Evolutionary conservation across 2,797 vertebrate genomes (phyloP).

Genomic region (Eulemur mongoz): DNA sequence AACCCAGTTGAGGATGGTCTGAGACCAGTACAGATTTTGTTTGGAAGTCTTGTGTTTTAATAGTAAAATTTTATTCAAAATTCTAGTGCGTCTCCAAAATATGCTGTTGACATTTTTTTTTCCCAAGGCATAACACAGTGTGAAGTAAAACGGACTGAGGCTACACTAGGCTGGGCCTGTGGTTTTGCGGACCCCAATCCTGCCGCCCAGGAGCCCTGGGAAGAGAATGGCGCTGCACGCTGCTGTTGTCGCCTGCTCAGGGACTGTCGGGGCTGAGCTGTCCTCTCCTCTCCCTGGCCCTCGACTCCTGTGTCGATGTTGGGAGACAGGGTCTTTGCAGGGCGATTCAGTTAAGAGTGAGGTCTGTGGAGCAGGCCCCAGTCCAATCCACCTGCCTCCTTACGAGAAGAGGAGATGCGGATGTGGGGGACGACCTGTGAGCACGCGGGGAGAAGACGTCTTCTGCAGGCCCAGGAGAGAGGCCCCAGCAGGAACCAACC

Average conservation of each 20-base stretch:
- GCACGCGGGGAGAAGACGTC: not conserved
- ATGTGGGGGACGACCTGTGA: accelerated
- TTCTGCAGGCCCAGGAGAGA: accelerated
- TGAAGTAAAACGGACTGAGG: not conserved
- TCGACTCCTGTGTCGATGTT: not conserved
- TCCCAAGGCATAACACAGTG: not conserved
- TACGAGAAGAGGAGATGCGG: not conserved
- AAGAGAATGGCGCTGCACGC: accelerated
- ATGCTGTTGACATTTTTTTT: too few relatives aligned
- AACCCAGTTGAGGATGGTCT: not conserved
- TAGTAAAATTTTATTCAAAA: not conserved
- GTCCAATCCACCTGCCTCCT: not conserved
- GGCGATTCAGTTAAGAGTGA: not conserved
- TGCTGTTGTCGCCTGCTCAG: not conserved
- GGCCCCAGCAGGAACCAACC: not conserved
- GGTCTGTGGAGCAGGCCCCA: not conserved
- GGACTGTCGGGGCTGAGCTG: not conserved
- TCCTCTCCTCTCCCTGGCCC: accelerated
- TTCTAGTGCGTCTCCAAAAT: not conserved
- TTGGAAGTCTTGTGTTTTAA: not conserved
- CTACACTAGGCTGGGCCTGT: accelerated
- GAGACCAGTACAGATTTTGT: not conserved
- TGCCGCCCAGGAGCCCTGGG: accelerated
- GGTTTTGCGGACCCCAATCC: not conserved
- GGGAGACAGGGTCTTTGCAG: not conserved